Percentiles rank a stretch among this genome's conserved stretches.
Conservation (phyloP, 92 coral and sea anemone species). For the Siderastrea radians region DNA sequence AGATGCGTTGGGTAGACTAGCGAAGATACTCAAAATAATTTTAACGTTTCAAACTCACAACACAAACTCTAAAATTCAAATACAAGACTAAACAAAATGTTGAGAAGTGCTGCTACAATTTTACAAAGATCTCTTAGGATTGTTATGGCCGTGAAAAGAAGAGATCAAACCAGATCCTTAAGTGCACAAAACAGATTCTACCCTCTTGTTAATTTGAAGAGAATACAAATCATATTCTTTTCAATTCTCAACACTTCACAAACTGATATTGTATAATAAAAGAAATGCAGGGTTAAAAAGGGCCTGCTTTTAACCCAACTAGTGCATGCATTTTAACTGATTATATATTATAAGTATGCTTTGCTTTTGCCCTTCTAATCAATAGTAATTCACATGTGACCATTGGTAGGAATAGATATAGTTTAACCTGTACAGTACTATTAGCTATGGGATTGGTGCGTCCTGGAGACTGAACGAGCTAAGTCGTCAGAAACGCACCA, state of each 20-base stretch:
- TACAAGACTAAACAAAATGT: neutral
- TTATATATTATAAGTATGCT: neutral
- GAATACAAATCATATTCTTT: too few relatives aligned
- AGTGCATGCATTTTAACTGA: neutral
- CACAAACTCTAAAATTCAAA: neutral
- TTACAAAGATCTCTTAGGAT: neutral
- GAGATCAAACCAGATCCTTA: neutral
- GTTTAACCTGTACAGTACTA: too few relatives aligned
- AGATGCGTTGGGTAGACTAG: neutral
- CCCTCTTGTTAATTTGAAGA: neutral
- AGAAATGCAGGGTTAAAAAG: neutral
- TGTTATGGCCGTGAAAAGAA: neutral
- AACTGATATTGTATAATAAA: neutral
- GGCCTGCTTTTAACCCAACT: slow-evolving; percentile 31
- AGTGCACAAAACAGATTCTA: neutral
- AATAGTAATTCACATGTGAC: neutral
- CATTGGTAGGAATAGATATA: too few relatives aligned
- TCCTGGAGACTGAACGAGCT: too few relatives aligned
- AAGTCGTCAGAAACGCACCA: too few relatives aligned
- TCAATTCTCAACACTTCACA: neutral
- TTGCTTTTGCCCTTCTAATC: neutral
- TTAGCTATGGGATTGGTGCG: too few relatives aligned
- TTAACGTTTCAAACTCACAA: neutral
- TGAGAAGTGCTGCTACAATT: neutral
- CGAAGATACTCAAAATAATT: neutral